Evolutionary conservation across 2,888 invertebrate species (phyloP).

Genomic region (Magallana nippona): DNA sequence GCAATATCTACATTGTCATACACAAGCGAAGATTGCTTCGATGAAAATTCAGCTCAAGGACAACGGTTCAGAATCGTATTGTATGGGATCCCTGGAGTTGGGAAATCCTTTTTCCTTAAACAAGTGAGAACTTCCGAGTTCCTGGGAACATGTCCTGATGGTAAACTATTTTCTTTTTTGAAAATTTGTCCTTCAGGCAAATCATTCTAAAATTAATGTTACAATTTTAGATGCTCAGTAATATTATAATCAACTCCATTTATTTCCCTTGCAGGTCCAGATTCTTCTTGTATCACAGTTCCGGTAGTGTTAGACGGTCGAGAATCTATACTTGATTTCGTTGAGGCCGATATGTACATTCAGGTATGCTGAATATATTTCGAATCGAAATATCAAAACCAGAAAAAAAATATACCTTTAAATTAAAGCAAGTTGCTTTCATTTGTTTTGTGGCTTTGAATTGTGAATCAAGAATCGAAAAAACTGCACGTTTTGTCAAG

Average conservation of each 20-base stretch:
- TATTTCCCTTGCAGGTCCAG: neutral
- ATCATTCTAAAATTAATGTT: too few relatives aligned
- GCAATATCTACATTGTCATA: neutral
- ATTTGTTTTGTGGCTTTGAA: neutral
- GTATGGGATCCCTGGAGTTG: neutral
- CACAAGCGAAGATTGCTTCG: neutral
- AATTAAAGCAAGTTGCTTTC: too few relatives aligned
- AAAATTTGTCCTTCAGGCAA: too few relatives aligned
- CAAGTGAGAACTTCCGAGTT: constrained; percentile 12
- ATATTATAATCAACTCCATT: neutral
- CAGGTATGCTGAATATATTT: neutral
- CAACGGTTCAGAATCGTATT: neutral
- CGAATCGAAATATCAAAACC: too few relatives aligned
- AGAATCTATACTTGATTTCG: neutral
- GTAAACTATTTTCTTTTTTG: neutral
- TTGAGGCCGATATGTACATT: constrained; percentile 13
- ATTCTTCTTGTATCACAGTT: neutral
- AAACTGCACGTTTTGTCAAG: too few relatives aligned
- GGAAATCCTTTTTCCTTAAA: neutral
- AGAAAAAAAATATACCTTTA: too few relatives aligned
- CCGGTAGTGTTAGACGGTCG: neutral
- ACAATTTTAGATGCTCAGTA: too few relatives aligned
- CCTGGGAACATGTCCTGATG: neutral
- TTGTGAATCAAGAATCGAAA: too few relatives aligned
- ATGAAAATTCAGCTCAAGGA: neutral